Evolutionary conservation across 2,113 vertebrate genomes (phyloP).

Genomic region (Guaruba guarouba): DNA sequence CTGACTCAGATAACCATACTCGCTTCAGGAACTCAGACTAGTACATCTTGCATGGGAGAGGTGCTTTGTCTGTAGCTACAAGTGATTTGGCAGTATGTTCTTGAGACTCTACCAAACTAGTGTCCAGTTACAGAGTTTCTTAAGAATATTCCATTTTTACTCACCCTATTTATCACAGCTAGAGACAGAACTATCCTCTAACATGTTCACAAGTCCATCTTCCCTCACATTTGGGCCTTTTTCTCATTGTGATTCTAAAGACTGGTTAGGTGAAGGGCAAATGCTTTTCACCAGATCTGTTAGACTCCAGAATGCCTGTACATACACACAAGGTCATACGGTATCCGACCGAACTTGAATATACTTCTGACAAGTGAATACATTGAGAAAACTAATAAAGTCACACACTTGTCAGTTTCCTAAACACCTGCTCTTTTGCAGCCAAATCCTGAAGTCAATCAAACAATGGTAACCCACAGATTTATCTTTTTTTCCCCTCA

Average conservation of each 20-base stretch:
- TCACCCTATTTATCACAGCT: neutral
- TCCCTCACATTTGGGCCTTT: neutral
- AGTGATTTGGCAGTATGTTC: neutral
- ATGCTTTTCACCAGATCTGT: neutral
- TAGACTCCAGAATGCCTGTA: neutral
- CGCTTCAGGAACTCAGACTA: neutral
- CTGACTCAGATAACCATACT: neutral
- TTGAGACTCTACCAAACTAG: neutral
- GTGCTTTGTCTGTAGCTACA: neutral
- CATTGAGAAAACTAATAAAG: neutral
- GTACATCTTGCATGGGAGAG: neutral
- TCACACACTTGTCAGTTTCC: neutral
- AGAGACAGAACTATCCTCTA: neutral
- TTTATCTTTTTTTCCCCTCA: too few relatives aligned
- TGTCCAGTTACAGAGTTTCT: neutral
- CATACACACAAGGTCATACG: neutral
- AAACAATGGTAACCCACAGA: neutral
- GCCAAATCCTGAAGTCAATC: rapidly evolving
- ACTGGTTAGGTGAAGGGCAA: neutral
- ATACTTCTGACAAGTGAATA: neutral
- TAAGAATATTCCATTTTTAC: neutral
- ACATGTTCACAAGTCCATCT: neutral
- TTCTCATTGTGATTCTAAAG: neutral
- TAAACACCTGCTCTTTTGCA: neutral
- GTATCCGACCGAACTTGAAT: neutral